These are phyloP conservation scores for Lasioglossum calceatum DNA, from an alignment of 2,888 invertebrate genomes.

Conservation along the genomic window DNA sequence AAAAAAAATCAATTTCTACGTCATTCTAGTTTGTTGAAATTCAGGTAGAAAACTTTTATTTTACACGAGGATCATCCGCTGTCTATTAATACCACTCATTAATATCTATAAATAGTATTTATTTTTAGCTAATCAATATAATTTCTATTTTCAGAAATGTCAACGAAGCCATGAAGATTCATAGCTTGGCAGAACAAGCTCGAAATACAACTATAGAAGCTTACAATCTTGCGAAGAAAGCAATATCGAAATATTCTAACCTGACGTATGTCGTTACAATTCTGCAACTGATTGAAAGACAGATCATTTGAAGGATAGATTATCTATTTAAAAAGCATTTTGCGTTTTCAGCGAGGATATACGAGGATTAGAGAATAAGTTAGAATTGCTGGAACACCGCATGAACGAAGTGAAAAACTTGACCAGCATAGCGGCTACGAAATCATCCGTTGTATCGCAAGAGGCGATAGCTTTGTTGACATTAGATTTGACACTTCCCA, in stretches of 20 bases:
- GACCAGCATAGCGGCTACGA: slow-evolving; percentile 90
- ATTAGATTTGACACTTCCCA: slow-evolving; percentile 91
- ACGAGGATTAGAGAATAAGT: slow-evolving; percentile 87
- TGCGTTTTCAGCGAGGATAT: slow-evolving; percentile 87
- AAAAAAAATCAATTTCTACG: too few relatives aligned
- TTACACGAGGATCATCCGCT: too few relatives aligned
- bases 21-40: too few relatives aligned
- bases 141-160: slow-evolving; percentile 84
- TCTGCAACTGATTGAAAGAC: background rate
- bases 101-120: background rate
- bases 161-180: slow-evolving; percentile 91
- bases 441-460: slow-evolving; percentile 92
- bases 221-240: slow-evolving; percentile 91
- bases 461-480: slow-evolving; percentile 93
- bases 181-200: slow-evolving; percentile 91
- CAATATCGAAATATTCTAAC: slow-evolving; percentile 90
- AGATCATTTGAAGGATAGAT: too few relatives aligned
- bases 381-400: slow-evolving; percentile 89
- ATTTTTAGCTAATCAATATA: background rate
- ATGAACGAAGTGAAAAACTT: slow-evolving; percentile 89
- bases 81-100: too few relatives aligned
- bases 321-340: background rate
- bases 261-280: slow-evolving; percentile 86
- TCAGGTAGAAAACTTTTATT: too few relatives aligned
- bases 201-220: slow-evolving; percentile 93